phyloP scores from a whole-genome alignment of 2,888 invertebrate species.

The Patella depressa region DNA sequence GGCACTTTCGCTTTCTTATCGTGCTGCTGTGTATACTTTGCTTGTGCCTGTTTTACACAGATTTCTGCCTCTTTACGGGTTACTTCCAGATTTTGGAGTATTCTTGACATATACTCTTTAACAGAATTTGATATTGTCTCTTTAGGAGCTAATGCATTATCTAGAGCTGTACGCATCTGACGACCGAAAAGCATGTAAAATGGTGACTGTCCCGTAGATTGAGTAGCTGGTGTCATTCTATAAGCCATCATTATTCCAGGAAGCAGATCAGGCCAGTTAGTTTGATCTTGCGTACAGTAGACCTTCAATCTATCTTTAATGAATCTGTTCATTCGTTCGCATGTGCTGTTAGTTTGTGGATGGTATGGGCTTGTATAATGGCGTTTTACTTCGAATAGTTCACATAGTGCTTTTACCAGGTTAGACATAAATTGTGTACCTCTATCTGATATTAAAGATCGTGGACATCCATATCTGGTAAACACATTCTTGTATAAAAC shows the following conservation, averaged over 20 bases:
- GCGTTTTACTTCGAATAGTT: constrained; percentile 14
- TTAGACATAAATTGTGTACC: constrained; percentile 35
- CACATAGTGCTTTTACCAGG: constrained; percentile 20
- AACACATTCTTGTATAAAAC: constrained; percentile 21
- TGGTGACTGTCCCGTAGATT: constrained; percentile 20
- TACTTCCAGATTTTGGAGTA: constrained; percentile 11
- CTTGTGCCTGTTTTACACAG: constrained; percentile 9
- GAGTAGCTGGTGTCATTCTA: constrained; percentile 14
- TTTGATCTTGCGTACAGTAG: background rate
- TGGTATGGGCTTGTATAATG: constrained; percentile 14
- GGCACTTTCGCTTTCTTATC: constrained; percentile 18
- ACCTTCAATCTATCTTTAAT: constrained; percentile 13
- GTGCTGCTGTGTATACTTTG: constrained; percentile 4
- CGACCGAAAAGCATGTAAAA: constrained; percentile 21
- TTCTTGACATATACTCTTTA: constrained; percentile 1
- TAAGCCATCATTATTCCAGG: constrained; percentile 21
- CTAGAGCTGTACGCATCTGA: constrained; percentile 8
- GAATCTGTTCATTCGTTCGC: constrained; percentile 21
- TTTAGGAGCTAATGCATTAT: constrained; percentile 12
- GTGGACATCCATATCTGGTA: constrained; percentile 27
- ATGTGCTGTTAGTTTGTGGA: constrained; percentile 17
- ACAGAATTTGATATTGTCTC: background rate
- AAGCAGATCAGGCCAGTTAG: constrained; percentile 17
- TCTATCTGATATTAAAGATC: constrained; percentile 31
- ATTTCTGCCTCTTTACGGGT: constrained; percentile 14